Base-by-base conservation (phyloP, 1,140 invertebrate genomes). In the Antheraea mylitta region DNA sequence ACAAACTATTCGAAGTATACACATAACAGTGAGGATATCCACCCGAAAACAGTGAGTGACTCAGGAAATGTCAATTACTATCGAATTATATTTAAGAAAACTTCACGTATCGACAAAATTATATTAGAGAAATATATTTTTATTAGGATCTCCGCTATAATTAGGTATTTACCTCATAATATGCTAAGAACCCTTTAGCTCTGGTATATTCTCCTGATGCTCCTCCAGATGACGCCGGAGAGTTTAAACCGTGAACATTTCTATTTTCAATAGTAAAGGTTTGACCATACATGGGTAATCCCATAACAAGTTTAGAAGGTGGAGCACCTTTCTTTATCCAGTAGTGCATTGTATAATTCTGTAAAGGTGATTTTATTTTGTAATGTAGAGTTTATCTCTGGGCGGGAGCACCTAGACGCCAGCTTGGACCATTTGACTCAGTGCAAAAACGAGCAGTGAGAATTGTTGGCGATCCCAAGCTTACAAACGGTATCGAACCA, bases 261-360 rank as follows among this genome's bases (percentile, higher is more conserved):
- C 75, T 72, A 38, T 91, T 89, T 60, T 91, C 90, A 18, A 97
- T 83, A 0, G 95, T 95, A 80, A 98, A 98, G 0, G 96, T 95
- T 83, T 98, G 97, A 0, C 97, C 97, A 82, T 98, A 98, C n/a
- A 97, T 85, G 0, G 97, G 97, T 94, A 98, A 96, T 64, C 97
- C 97, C 95, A 98, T 96, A 0, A 98, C 94, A 16, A 98, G 93
- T 75, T 96, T 98, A 19, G 95, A 94, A 0, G 95, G 91, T 5
- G 96, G 95, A 0, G 96, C 96, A 19, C 97, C 97, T 78, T 97
- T 94, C 4, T 95, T 93, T 22, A 98, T 96, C 97, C 97, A 98
- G 83, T 98, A 98, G 77, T 97, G 95, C 18, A 98, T 95, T 0
- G 97, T 96, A 84, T 95, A 98, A 82, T 98, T 98, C 94, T 95